Evolutionary conservation across 1,140 invertebrate species (phyloP).

Genomic region (Leptopilina clavipes): DNA sequence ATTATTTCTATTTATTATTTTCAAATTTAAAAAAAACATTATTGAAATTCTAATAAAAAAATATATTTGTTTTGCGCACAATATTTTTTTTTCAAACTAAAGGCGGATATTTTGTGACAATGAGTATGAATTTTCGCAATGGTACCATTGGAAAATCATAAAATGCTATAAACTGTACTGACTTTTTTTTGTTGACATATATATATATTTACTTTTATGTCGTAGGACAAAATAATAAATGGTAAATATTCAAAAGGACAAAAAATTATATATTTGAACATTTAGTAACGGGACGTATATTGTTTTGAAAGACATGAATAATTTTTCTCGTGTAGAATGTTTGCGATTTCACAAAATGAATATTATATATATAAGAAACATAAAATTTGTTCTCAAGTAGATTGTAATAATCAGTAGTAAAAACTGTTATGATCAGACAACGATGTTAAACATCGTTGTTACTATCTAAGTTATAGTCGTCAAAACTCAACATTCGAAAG

Average conservation of each 20-base stretch:
- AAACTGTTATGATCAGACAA: constrained; percentile 13
- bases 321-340: not conserved
- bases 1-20: no score
- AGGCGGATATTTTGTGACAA: not conserved
- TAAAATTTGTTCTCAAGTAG: not conserved
- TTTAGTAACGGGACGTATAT: not conserved
- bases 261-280: not conserved
- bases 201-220: not conserved
- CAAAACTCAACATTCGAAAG: not conserved
- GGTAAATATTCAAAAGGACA: constrained; percentile 10
- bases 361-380: not conserved
- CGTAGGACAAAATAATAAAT: not conserved
- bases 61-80: no score
- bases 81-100: not conserved
- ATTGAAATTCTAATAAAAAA: no score
- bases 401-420: not conserved
- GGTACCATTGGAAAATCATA: not conserved
- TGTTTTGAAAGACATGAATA: not conserved
- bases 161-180: not conserved
- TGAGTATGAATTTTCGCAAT: not conserved
- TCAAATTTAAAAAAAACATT: no score
- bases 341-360: not conserved
- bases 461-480: not conserved
- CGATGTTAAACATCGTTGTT: no score
- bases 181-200: not conserved